A percentile compares a stretch with the other conserved stretches of the same genome.
Evolutionary conservation across 2,797 vertebrate genomes (phyloP).

Genomic region (Bufotes viridis): DNA sequence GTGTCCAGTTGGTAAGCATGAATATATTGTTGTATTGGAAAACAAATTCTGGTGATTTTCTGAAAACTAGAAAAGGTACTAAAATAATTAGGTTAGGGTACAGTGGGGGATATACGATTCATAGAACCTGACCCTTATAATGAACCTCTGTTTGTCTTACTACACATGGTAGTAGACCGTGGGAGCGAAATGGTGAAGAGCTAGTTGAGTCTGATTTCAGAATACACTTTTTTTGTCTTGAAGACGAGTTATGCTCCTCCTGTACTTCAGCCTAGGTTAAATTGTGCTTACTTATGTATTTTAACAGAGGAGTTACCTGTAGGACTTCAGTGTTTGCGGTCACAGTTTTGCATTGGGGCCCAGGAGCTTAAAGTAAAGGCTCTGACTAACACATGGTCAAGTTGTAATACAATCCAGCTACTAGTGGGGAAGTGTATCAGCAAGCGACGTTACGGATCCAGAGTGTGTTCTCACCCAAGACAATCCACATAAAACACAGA

Average conservation of each 20-base stretch:
- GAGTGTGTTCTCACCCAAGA: no score
- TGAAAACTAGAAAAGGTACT: background rate
- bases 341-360: background rate
- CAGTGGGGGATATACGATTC: background rate
- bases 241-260: background rate
- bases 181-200: no score
- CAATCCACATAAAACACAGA: no score
- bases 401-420: no score
- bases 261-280: no score
- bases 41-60: background rate
- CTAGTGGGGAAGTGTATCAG: no score
- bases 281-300: background rate
- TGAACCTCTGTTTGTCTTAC: background rate
- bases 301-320: background rate
- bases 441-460: background rate
- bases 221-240: background rate
- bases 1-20: conserved; percentile 87
- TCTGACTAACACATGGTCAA: background rate
- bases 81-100: background rate
- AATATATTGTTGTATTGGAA: background rate
- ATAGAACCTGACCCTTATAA: background rate
- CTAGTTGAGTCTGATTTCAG: background rate
- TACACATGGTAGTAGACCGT: no score
- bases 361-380: no score
- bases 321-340: background rate